phyloP scores from a whole-genome alignment of 2,888 invertebrate genomes.

The Ametastegia equiseti region DNA sequence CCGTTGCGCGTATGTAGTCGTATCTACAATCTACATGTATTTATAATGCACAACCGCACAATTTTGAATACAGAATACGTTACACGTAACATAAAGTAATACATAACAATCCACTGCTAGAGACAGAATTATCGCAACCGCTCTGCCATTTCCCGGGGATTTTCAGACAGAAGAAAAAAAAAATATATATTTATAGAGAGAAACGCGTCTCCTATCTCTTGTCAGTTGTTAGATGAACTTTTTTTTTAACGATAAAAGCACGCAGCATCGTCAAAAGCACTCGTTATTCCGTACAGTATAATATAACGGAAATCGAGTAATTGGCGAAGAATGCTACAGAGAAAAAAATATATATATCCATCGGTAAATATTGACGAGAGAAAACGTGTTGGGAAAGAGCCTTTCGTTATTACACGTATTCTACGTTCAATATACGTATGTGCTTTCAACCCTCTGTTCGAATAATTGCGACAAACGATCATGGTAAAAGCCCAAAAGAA shows the following conservation, averaged over 20 bases:
- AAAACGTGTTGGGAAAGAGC: neutral
- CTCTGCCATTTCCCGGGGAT: no score
- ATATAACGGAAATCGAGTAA: neutral
- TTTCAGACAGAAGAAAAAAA: no score
- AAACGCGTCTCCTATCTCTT: no score
- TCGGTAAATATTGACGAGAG: neutral
- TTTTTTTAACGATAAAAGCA: neutral
- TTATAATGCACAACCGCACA: neutral
- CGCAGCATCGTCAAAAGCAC: neutral
- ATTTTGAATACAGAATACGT: neutral
- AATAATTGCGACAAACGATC: neutral
- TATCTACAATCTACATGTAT: neutral
- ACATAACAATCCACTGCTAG: no score
- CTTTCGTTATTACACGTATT: conserved; percentile 13
- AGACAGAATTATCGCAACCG: no score
- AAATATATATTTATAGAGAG: no score
- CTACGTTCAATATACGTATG: neutral
- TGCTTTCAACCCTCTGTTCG: neutral
- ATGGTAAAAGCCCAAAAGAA: neutral
- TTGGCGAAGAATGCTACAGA: neutral
- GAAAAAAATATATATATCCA: neutral
- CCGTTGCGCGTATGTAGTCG: no score
- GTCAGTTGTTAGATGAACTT: neutral
- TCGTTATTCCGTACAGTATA: neutral
- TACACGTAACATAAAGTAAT: no score